These are phyloP conservation scores for Melanargia galathea DNA, from an alignment of 2,888 invertebrate genomes.

Conservation along the genomic window DNA sequence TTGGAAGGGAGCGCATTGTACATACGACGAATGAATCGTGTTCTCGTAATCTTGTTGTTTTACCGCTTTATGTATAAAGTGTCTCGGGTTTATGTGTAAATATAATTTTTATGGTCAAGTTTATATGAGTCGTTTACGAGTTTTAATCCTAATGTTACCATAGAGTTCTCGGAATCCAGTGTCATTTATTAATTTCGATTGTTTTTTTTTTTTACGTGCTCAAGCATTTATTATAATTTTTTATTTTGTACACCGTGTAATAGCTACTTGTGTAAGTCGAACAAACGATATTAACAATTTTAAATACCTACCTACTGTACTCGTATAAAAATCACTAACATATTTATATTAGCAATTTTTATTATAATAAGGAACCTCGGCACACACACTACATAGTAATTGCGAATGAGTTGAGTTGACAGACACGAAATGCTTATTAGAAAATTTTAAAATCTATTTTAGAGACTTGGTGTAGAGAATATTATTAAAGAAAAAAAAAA, in stretches of 20 bases:
- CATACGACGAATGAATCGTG: slow-evolving; percentile 29
- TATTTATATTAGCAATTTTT: slow-evolving; percentile 36
- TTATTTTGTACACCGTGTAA: slow-evolving; percentile 18
- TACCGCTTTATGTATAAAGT: slow-evolving; percentile 31
- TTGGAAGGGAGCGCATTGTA: slow-evolving; percentile 28
- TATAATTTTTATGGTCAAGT: slow-evolving; percentile 64
- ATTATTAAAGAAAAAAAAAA: slow-evolving; percentile 25
- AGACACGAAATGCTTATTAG: slow-evolving; percentile 20
- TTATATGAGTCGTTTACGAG: slow-evolving; percentile 44
- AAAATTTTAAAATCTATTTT: slow-evolving; percentile 20
- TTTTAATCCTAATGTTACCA: slow-evolving; percentile 61
- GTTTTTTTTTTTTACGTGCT: slow-evolving; percentile 23
- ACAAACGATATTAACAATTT: slow-evolving; percentile 32
- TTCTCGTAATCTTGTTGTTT: slow-evolving; percentile 26
- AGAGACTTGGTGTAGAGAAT: slow-evolving; percentile 19
- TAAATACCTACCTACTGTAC: slow-evolving; percentile 23
- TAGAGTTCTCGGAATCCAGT: slow-evolving; percentile 42
- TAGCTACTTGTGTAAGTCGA: slow-evolving; percentile 23
- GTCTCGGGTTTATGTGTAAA: slow-evolving; percentile 62
- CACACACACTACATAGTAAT: slow-evolving; percentile 15
- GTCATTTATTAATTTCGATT: slow-evolving; percentile 32
- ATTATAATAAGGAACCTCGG: slow-evolving; percentile 33
- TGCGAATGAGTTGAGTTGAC: slow-evolving; percentile 30
- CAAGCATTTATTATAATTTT: slow-evolving; percentile 32
- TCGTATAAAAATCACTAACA: slow-evolving; percentile 26